These are phyloP conservation scores for Xiphophorus couchianus DNA, from an alignment of 2,113 vertebrate genomes.

Conservation along the genomic window DNA sequence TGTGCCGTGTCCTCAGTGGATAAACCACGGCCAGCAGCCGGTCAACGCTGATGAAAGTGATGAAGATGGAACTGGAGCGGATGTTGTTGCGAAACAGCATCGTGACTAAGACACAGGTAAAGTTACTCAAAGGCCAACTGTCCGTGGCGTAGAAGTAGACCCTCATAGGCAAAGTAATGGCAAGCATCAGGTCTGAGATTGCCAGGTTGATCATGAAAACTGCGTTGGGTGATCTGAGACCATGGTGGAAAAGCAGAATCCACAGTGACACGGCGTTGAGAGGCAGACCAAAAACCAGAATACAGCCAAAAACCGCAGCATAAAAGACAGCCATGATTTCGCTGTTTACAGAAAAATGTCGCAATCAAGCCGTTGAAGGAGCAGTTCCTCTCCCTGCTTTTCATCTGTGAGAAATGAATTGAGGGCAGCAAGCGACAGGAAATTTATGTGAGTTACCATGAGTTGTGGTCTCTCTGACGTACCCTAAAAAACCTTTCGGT, in stretches of 20 bases:
- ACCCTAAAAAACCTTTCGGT: background rate
- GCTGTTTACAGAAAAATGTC: background rate
- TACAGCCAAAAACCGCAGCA: slow-evolving; percentile 47
- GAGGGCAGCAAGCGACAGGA: background rate
- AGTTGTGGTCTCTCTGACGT: background rate
- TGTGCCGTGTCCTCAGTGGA: slow-evolving; percentile 62
- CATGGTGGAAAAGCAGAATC: slow-evolving; percentile 57
- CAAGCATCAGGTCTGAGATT: slow-evolving; percentile 69
- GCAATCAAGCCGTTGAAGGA: background rate
- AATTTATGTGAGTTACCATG: background rate
- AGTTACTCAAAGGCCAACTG: slow-evolving; percentile 34
- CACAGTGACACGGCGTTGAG: slow-evolving; percentile 67
- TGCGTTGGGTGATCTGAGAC: slow-evolving; percentile 31
- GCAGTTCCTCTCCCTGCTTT: background rate
- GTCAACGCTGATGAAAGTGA: slow-evolving; percentile 76
- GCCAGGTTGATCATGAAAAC: slow-evolving; percentile 74
- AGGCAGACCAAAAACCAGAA: slow-evolving; percentile 55
- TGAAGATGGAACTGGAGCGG: slow-evolving; percentile 69
- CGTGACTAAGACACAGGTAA: slow-evolving; percentile 37
- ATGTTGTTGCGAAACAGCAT: slow-evolving; percentile 71
- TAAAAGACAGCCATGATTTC: background rate
- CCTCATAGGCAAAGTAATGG: slow-evolving; percentile 57
- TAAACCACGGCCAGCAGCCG: slow-evolving; percentile 73
- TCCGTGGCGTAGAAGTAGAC: slow-evolving; percentile 61
- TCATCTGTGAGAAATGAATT: background rate